phyloP scores from a whole-genome alignment of 2,113 vertebrate genomes.

The Miniopterus natalensis region DNA sequence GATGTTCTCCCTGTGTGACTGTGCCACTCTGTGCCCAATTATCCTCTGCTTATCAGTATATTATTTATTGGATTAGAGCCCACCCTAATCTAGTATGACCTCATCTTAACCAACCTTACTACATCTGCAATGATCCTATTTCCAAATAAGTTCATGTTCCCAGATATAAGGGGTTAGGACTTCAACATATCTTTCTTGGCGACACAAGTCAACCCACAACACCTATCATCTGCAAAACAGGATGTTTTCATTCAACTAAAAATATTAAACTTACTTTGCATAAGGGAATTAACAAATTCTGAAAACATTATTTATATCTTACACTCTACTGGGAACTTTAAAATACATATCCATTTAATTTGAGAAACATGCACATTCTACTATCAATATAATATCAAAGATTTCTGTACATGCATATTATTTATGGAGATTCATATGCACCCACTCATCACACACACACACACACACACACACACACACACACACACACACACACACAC shows the following conservation, averaged over 20 bases:
- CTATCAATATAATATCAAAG: neutral
- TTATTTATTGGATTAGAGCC: neutral
- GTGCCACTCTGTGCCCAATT: neutral
- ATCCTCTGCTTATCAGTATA: neutral
- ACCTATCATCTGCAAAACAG: neutral
- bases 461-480: neutral
- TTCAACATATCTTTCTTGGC: neutral
- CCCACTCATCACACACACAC: too few relatives aligned
- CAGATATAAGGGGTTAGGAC: neutral
- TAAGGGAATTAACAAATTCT: neutral
- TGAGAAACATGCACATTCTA: neutral
- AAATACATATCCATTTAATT: constrained; percentile 1
- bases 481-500: neutral
- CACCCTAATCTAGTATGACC: neutral
- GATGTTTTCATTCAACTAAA: neutral
- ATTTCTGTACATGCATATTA: neutral
- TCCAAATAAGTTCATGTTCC: neutral
- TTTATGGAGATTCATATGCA: neutral
- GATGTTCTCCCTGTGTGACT: neutral
- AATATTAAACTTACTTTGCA: neutral
- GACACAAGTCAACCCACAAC: neutral
- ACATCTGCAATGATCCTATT: neutral
- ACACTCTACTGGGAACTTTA: neutral
- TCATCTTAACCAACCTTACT: neutral
- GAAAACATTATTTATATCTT: neutral